Conservation (phyloP, 1,140 invertebrate genomes). For the Sycobia sp. region DNA sequence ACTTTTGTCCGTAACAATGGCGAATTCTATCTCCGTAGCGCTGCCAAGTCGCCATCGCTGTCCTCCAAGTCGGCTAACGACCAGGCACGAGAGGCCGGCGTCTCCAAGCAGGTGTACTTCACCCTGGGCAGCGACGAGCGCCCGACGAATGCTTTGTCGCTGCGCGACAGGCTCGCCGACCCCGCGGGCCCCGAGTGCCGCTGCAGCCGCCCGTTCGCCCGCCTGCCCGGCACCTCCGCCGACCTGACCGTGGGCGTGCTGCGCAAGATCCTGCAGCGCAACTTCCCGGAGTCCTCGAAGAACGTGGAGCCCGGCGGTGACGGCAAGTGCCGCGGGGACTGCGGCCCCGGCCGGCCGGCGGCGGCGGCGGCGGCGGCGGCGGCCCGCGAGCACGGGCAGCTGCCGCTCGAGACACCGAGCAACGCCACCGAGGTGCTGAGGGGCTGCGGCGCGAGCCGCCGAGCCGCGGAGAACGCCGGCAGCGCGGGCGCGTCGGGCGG, state of each 20-base stretch:
- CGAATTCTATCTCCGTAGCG: too few species aligned
- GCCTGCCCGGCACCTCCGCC: conserved; percentile 51
- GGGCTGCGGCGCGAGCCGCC: conserved; percentile 42
- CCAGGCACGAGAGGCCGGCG: conserved; percentile 18
- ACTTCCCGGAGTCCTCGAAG: conserved; percentile 55
- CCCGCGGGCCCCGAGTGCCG: conserved; percentile 29
- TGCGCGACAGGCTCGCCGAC: too few species aligned
- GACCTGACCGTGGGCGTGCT: conserved; percentile 51
- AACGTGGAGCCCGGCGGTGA: conserved; percentile 46
- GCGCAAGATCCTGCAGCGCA: conserved; percentile 54
- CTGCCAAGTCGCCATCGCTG: too few species aligned
- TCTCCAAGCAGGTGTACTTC: conserved; percentile 77
- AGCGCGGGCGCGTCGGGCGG: conserved; percentile 40
- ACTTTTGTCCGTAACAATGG: too few species aligned
- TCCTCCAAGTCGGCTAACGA: too few species aligned
- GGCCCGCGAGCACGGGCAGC: conserved; percentile 43
- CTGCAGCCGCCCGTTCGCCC: conserved; percentile 50
- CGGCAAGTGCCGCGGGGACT: conserved; percentile 45
- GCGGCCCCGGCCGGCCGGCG: conserved; percentile 22
- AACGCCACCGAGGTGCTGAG: conserved; percentile 54
- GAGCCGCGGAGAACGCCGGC: conserved; percentile 43
- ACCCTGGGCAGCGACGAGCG: conserved; percentile 77
- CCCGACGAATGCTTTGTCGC: too few species aligned
- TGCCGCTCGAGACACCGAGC: conserved; percentile 52
- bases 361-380: conserved; percentile 34